Percentiles rank a stretch among this genome's conserved stretches.
phyloP scores from a whole-genome alignment of 2,888 invertebrate genomes.

The Clanis bilineata region DNA sequence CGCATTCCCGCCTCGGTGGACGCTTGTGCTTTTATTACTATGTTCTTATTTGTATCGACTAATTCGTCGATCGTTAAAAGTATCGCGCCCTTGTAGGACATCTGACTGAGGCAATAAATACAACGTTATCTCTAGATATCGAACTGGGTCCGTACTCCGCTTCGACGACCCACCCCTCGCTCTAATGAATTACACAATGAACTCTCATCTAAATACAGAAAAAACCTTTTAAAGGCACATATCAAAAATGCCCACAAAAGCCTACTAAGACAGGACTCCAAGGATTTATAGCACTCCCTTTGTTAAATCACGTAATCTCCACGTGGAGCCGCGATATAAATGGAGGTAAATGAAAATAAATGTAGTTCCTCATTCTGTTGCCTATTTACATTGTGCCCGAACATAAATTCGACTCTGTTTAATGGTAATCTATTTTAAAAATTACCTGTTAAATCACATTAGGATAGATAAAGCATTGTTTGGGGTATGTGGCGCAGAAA shows the following conservation, averaged over 20 bases:
- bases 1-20: neutral
- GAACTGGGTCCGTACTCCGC: conserved; percentile 65
- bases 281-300: conserved; percentile 79
- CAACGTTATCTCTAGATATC: conserved; percentile 77
- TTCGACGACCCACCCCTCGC: conserved; percentile 68
- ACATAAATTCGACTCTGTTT: conserved; percentile 74
- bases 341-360: conserved; percentile 81
- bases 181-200: conserved; percentile 82
- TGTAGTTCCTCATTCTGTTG: conserved; percentile 80
- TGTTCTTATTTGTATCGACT: conserved; percentile 66
- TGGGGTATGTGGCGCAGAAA: conserved; percentile 67
- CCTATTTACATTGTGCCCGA: conserved; percentile 74
- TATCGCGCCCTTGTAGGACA: conserved; percentile 69
- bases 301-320: conserved; percentile 82
- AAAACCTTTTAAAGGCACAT: conserved; percentile 83
- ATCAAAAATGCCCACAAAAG: conserved; percentile 82
- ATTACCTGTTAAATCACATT: conserved; percentile 82
- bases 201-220: conserved; percentile 83
- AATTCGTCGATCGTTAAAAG: conserved; percentile 71
- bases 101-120: conserved; percentile 77
- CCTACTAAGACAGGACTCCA: conserved; percentile 79
- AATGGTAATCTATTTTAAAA: conserved; percentile 76
- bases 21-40: conserved; percentile 30
- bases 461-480: conserved; percentile 79
- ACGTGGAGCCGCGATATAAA: conserved; percentile 80